These are phyloP conservation scores for Pachymerium ferrugineum DNA, from an alignment of 2,888 invertebrate genomes.

Conservation along the genomic window DNA sequence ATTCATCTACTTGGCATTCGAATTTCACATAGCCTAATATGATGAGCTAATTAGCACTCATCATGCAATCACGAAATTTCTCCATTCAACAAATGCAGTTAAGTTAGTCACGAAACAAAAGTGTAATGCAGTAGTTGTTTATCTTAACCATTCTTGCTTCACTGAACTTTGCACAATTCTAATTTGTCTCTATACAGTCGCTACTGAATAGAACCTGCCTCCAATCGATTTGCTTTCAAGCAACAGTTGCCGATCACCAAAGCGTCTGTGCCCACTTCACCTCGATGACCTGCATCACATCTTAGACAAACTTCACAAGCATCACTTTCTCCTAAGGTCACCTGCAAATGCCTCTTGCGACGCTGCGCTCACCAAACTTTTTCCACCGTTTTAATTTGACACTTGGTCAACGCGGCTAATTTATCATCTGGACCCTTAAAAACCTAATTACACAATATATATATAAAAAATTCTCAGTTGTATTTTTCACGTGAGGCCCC, in stretches of 20 bases:
- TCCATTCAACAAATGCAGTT: not conserved
- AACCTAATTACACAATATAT: too few relatives aligned
- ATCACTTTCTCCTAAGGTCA: not conserved
- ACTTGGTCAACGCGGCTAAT: too few relatives aligned
- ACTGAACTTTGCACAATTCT: not conserved
- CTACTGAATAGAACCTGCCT: not conserved
- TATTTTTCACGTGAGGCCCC: too few relatives aligned
- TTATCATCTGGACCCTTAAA: too few relatives aligned
- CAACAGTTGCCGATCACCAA: constrained; percentile 13
- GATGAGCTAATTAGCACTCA: not conserved
- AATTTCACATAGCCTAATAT: not conserved
- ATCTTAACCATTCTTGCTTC: not conserved
- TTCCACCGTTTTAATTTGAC: too few relatives aligned
- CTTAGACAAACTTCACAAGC: constrained; percentile 14
- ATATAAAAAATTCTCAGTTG: too few relatives aligned
- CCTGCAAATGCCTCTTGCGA: not conserved
- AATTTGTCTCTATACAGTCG: not conserved
- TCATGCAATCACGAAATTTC: constrained; percentile 16
- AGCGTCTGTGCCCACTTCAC: not conserved
- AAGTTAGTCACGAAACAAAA: not conserved
- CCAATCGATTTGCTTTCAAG: constrained; percentile 13
- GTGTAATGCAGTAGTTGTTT: not conserved
- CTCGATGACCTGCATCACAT: constrained; percentile 19
- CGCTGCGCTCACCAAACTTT: too few relatives aligned
- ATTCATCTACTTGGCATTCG: too few relatives aligned